Base-by-base conservation (phyloP, 2,888 invertebrate genomes). In the Lepidochrysops patricia region DNA sequence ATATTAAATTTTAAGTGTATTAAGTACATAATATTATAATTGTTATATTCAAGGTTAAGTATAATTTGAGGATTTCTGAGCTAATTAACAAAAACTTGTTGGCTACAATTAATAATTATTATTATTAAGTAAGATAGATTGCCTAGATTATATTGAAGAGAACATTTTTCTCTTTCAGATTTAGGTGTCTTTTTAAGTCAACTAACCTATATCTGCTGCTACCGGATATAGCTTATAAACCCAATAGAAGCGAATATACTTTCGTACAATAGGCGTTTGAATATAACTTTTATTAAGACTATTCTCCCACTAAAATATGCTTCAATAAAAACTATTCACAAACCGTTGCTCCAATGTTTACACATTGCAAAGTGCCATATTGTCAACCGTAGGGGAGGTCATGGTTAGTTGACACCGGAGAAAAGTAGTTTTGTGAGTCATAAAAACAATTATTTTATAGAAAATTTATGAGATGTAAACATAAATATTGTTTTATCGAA, bases 141-240 rank as follows among this genome's bases (percentile, higher is more conserved):
- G n/a, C n/a, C n/a, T n/a, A n/a, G n/a, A n/a, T n/a, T n/a, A n/a
- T n/a, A n/a, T n/a, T n/a, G n/a, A n/a, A n/a, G n/a, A n/a, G n/a
- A n/a, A n/a, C n/a, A n/a, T n/a, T n/a, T n/a, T n/a, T n/a, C n/a
- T n/a, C n/a, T n/a, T n/a, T n/a, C n/a, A n/a, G n/a, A n/a, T n/a
- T n/a, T n/a, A n/a, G n/a, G n/a, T n/a, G n/a, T n/a, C 29, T 1
- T 29, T 29, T 29, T 5, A 29, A 29, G 9, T 5, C 6, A 1
- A 9, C 29, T 29, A 43, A 43, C 23, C 43, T 43, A 23, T 43
- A 43, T 43, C 1, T 9, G 9, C n/a, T n/a, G 57, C 57, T 65
- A 69, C 70, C 68, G 69, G 70, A 70, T 68, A 68, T 62, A 58
- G 64, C 63, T 69, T 71, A 70, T 70, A 68, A 69, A 67, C 64